Evolutionary conservation across 2,888 invertebrate species (phyloP).

Genomic region (Gryllus longicercus): DNA sequence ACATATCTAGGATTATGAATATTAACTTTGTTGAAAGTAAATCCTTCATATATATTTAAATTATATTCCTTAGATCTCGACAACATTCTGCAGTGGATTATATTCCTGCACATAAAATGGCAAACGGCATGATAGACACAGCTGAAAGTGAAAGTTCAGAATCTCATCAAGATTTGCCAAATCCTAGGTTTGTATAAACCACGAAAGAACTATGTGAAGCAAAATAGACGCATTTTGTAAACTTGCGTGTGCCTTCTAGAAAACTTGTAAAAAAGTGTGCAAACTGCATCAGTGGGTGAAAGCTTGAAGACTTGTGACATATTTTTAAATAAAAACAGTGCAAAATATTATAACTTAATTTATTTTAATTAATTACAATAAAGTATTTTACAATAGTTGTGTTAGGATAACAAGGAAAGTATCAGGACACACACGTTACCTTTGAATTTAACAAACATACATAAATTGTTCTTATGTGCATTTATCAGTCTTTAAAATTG

Average conservation of each 20-base stretch:
- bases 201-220: background rate
- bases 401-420: too few species aligned
- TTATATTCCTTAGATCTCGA: background rate
- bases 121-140: background rate
- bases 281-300: background rate
- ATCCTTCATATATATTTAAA: too few species aligned
- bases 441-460: too few species aligned
- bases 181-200: background rate
- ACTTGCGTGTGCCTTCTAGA: background rate
- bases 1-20: background rate
- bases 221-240: background rate
- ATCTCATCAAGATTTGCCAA: background rate
- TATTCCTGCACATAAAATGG: background rate
- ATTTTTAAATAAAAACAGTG: background rate
- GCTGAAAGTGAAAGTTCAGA: background rate
- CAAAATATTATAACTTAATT: background rate
- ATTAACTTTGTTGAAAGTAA: too few species aligned
- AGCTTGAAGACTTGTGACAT: constrained; percentile 6
- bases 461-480: too few species aligned
- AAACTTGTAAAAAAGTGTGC: background rate
- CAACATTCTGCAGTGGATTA: background rate
- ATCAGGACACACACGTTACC: too few species aligned
- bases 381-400: background rate
- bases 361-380: background rate
- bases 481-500: too few species aligned